A percentile compares a stretch with the other conserved stretches of the same genome.
Evolutionary conservation across 2,888 invertebrate genomes (phyloP).

Genomic region (Drosophila vallismaia): DNA sequence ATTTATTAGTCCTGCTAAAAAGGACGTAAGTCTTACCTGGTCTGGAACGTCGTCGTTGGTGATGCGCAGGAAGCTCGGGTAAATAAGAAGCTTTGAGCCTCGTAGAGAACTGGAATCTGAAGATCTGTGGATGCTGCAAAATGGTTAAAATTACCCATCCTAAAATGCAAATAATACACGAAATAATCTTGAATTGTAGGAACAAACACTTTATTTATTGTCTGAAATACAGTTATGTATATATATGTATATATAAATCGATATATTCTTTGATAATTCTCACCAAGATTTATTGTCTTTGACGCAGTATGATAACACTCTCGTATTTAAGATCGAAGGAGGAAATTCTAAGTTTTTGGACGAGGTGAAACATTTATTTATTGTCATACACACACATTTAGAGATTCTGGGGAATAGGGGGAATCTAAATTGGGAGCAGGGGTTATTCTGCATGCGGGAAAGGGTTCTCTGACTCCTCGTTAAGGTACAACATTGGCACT

Average conservation of each 20-base stretch:
- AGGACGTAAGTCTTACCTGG: too few species aligned
- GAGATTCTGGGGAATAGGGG: not conserved
- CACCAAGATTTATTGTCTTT: conserved; percentile 70
- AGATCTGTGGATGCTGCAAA: too few species aligned
- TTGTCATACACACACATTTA: conserved; percentile 42
- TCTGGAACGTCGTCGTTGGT: too few species aligned
- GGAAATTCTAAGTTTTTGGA: conserved; percentile 22
- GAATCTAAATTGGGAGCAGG: conserved; percentile 2
- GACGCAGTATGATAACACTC: conserved; percentile 64
- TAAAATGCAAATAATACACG: conserved; percentile 19
- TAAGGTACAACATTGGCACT: conserved; percentile 74
- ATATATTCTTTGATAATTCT: conserved; percentile 28
- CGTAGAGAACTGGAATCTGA: too few species aligned
- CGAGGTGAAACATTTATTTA: conserved; percentile 20
- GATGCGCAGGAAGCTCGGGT: too few species aligned
- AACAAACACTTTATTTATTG: conserved; percentile 74
- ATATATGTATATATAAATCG: conserved; percentile 31
- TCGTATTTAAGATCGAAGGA: conserved; percentile 36
- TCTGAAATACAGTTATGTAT: conserved; percentile 44
- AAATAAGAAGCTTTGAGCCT: too few species aligned
- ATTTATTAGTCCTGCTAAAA: too few species aligned
- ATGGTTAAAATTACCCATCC: too few species aligned
- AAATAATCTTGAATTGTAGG: conserved; percentile 48
- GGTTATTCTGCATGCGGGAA: conserved; percentile 4
- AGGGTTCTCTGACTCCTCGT: conserved; percentile 25